Evolutionary conservation across 2,113 vertebrate species (phyloP).

Genomic region (Ceuthmochares aereus): DNA sequence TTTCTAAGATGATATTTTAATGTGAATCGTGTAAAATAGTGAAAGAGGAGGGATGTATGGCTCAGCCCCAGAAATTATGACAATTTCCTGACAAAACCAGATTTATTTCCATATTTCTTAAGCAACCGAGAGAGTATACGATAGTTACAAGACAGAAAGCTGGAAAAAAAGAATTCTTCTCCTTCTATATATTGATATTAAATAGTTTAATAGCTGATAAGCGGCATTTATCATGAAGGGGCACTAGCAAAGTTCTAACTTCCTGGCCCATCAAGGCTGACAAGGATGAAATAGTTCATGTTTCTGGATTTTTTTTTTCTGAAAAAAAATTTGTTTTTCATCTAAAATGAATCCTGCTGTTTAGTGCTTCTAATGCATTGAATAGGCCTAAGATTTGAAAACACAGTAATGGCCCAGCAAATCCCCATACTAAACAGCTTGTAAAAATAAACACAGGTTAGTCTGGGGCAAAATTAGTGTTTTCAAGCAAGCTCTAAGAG

Average conservation of each 20-base stretch:
- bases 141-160: neutral
- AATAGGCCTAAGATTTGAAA: neutral
- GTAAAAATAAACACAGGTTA: neutral
- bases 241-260: neutral
- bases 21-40: neutral
- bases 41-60: neutral
- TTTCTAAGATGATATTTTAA: neutral
- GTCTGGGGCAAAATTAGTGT: neutral
- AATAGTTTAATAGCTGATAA: neutral
- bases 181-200: neutral
- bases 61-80: neutral
- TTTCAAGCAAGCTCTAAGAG: neutral
- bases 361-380: neutral
- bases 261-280: neutral
- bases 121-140: neutral
- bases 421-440: neutral
- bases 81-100: neutral
- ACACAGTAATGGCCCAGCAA: neutral
- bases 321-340: no score
- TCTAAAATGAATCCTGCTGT: neutral
- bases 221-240: neutral
- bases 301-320: neutral
- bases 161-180: neutral
- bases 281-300: neutral
- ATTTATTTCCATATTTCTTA: neutral